Conservation (phyloP, 2,113 vertebrate genomes). For the Heterotilapia buettikoferi region DNA sequence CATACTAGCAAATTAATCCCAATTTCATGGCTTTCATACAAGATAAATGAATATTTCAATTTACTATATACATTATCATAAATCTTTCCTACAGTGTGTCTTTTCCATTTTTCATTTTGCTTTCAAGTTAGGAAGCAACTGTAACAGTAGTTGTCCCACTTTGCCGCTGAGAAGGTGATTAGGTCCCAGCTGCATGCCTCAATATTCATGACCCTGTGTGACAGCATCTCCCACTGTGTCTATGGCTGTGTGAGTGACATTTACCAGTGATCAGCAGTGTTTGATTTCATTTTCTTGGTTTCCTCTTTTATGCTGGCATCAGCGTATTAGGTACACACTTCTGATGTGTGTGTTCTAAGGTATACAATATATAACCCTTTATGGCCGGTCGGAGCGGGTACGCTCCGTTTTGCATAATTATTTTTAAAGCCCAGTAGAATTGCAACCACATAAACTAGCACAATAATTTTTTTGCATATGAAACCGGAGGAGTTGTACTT, state of each 20-base stretch:
- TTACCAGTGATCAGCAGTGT: neutral
- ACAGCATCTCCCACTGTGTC: constrained; percentile 10
- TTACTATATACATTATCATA: neutral
- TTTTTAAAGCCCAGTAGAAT: neutral
- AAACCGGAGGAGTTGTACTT: neutral
- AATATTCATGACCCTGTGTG: constrained; percentile 40
- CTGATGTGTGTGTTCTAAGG: neutral
- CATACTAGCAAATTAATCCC: neutral
- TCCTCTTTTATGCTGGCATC: constrained; percentile 3
- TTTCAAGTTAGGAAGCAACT: neutral
- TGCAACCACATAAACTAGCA: neutral
- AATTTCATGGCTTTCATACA: neutral
- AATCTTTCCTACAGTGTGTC: neutral
- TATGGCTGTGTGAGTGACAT: constrained; percentile 20
- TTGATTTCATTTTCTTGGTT: constrained; percentile 9
- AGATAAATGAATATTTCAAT: neutral
- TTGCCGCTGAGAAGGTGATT: constrained; percentile 19
- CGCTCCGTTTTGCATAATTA: rapidly evolving
- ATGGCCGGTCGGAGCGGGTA: neutral
- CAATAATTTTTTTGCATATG: neutral
- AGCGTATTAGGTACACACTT: neutral
- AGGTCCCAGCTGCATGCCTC: constrained; percentile 31
- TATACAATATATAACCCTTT: neutral
- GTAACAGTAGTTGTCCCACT: neutral
- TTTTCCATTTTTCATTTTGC: neutral